Evolutionary conservation across 2,797 vertebrate species (phyloP), one percentile per base, ranked within the genome.

Genomic region (Hafferia zeledoni): DNA sequence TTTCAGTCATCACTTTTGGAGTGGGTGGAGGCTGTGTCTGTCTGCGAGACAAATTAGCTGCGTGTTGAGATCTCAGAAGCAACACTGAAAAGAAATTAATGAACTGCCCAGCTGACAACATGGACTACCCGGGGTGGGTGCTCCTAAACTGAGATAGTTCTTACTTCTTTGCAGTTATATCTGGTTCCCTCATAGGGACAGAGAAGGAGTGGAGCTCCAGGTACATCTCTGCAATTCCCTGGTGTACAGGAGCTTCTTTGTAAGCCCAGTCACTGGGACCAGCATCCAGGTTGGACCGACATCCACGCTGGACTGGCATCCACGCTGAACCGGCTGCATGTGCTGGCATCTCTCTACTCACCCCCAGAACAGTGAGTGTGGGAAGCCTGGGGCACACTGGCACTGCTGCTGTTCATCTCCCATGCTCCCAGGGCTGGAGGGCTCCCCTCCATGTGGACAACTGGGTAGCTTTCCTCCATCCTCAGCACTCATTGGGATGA

Each of bases 281-380:
- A 1, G 31, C 6, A 9, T 46, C 43, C 10, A 4, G 0, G 0
- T 0, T 9, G 46, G 41, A 35, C 22, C 0, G 2, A 30, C 6
- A 8, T 37, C 37, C 10, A 5, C 0, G 0, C 1, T 10, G 44
- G 47, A 33, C 23, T 0, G 0, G 12, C 27, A 19, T 19, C 27
- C 59, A 14, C 6, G 7, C 17, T 8, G 37, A 44, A 25, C 17
- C 0, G 0, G 10, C 24, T 16, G 46, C 0, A 0, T 2, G 24
- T 1, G 4, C 28, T 3, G 5, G 27, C 3, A 0, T 15, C 44
- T 67, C 43, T 9, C 61, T 28, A 5, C 46, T 46, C 44, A 5
- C 28, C 25, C 43, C n/a, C 75, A 56, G 49, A 18, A 19, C 2
- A 1, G 25, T 0, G 1, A 28, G n/a, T 13, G 17, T 3, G 0